These are phyloP conservation scores for Ectropis grisescens DNA, from an alignment of 1,140 invertebrate genomes.

Conservation along the genomic window DNA sequence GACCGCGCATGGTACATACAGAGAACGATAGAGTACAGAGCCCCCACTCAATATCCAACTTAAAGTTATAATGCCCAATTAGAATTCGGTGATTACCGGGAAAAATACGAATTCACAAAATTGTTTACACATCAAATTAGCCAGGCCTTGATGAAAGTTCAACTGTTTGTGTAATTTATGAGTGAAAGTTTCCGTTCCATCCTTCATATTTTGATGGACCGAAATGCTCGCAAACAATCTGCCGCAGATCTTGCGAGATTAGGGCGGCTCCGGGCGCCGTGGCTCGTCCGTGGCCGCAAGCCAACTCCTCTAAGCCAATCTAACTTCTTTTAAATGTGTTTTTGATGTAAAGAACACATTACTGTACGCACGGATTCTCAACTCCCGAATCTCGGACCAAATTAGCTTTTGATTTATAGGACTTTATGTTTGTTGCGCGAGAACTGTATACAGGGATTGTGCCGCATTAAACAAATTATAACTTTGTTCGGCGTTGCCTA, in stretches of 20 bases:
- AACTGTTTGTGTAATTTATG: conserved; percentile 39
- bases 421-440: conserved; percentile 29
- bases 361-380: conserved; percentile 48
- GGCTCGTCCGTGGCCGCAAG: conserved; percentile 53
- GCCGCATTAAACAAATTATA: no score
- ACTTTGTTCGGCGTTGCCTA: no score
- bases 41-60: no score
- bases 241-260: conserved; percentile 57
- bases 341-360: conserved; percentile 68
- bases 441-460: no score
- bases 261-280: conserved; percentile 53
- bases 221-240: conserved; percentile 62
- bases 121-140: no score
- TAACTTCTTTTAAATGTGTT: conserved; percentile 71
- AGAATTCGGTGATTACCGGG: conserved; percentile 5
- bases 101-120: no score
- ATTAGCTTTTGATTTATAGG: conserved; percentile 62
- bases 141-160: no score
- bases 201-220: conserved; percentile 53
- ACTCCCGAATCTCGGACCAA: conserved; percentile 48
- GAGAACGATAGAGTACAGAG: no score
- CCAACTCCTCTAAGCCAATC: conserved; percentile 67
- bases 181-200: conserved; percentile 40
- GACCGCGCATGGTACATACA: no score
- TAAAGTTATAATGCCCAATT: no score